A percentile compares a stretch with the other conserved stretches of the same genome.
Conservation (phyloP, 2,888 invertebrate species). For the Pseudococcus longispinus region DNA sequence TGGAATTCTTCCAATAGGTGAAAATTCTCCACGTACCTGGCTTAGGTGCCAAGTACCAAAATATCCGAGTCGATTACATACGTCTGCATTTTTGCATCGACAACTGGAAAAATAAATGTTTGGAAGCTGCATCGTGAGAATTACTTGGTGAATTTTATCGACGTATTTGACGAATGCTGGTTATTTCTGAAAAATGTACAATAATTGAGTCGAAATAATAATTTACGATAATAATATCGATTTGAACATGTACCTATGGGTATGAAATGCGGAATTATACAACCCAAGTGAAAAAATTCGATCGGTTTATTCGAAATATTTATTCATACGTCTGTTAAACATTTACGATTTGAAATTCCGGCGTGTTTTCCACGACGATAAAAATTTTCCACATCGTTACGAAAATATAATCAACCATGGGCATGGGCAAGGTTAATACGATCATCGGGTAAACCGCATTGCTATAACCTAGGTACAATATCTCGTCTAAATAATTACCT, state of each 20-base stretch:
- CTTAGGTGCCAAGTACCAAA: neutral
- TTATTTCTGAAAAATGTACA: neutral
- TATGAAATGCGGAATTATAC: neutral
- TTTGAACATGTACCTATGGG: neutral
- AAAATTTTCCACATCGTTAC: constrained; percentile 24
- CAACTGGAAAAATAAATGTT: neutral
- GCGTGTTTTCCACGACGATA: neutral
- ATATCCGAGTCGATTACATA: neutral
- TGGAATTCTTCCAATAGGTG: neutral
- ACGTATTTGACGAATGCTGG: neutral
- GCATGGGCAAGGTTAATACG: neutral
- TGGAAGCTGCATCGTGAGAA: neutral
- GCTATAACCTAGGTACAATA: neutral
- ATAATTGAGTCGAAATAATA: neutral
- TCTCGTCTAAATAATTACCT: neutral
- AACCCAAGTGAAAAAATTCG: neutral
- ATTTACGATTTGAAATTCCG: neutral
- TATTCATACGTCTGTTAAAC: neutral
- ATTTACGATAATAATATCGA: neutral
- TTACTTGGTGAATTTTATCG: neutral
- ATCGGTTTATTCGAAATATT: neutral
- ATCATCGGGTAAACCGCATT: neutral
- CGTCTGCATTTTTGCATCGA: neutral
- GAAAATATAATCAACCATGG: neutral
- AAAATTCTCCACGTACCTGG: constrained; percentile 6